Evolutionary conservation across 2,797 vertebrate species (phyloP).

Genomic region (Nasua narica): DNA sequence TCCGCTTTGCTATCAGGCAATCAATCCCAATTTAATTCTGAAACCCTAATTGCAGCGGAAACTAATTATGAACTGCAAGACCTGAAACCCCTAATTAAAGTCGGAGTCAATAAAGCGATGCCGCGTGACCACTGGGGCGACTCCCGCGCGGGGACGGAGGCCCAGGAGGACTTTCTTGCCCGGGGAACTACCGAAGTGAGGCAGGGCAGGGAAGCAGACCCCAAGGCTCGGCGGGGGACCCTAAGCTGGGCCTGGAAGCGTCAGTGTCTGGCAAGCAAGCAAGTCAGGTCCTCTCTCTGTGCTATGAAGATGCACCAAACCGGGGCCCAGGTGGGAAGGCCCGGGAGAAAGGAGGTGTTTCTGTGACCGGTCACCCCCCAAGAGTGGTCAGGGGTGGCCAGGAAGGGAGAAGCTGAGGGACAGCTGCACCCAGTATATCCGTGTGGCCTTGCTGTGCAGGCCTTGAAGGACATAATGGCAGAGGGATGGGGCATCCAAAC

Average conservation of each 20-base stretch:
- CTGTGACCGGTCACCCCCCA: not conserved
- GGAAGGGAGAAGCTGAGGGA: not conserved
- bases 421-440: not conserved
- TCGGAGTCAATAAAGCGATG: conserved; percentile 58
- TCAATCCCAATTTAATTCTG: conserved; percentile 69
- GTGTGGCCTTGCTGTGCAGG: not conserved
- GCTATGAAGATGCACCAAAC: not conserved
- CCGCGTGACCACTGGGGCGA: not conserved
- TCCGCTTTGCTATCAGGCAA: conserved; percentile 72
- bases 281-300: not conserved
- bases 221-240: not conserved
- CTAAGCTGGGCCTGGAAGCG: not conserved
- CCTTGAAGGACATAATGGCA: not conserved
- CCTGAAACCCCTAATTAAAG: conserved; percentile 69
- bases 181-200: conserved; percentile 20
- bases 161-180: not conserved
- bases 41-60: conserved; percentile 66
- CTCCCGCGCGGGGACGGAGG: not conserved
- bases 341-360: not conserved
- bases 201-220: not conserved
- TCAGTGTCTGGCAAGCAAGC: not conserved
- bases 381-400: not conserved
- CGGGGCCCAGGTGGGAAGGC: not conserved
- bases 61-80: conserved; percentile 63
- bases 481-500: not conserved